These are phyloP conservation scores for Drosophila nigromelanica DNA, from an alignment of 1,140 invertebrate species.

Conservation along the genomic window DNA sequence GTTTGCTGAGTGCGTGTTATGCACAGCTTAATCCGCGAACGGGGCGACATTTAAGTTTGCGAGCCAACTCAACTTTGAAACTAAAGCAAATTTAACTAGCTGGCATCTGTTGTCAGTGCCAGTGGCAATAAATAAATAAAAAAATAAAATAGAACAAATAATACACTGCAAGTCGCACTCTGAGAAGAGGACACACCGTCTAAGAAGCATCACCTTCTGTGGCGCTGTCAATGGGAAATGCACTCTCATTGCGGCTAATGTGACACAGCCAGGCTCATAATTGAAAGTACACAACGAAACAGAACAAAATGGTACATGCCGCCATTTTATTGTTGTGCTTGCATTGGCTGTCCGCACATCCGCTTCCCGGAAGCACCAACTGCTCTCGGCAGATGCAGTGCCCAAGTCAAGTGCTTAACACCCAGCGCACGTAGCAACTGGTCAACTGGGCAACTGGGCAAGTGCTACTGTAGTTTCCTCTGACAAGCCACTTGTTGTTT, in stretches of 20 bases:
- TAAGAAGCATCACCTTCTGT: constrained; percentile 46
- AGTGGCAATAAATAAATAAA: too few species aligned
- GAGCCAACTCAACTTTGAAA: constrained; percentile 34
- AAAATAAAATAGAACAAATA: too few species aligned
- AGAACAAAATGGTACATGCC: constrained; percentile 5
- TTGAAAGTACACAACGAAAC: constrained; percentile 33
- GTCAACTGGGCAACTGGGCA: too few species aligned
- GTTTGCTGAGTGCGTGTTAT: constrained; percentile 53
- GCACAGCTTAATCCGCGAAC: constrained; percentile 47
- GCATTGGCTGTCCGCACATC: constrained; percentile 47
- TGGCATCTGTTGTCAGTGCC: constrained; percentile 5
- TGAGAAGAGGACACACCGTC: constrained; percentile 12
- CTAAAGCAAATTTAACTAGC: constrained; percentile 12
- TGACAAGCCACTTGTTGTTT: constrained; percentile 50
- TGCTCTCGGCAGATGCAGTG: background rate
- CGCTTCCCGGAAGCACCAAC: constrained; percentile 15
- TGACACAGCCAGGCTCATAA: constrained; percentile 7
- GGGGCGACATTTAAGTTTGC: constrained; percentile 56
- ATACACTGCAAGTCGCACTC: background rate
- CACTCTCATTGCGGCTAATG: constrained; percentile 47
- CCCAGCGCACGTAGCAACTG: constrained; percentile 46
- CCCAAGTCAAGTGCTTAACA: constrained; percentile 26
- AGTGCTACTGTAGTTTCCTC: constrained; percentile 16
- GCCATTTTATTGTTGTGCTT: constrained; percentile 26
- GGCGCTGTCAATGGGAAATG: constrained; percentile 21